Conservation (phyloP, 2,888 invertebrate genomes). For the Hirtodrosophila confusa region DNA sequence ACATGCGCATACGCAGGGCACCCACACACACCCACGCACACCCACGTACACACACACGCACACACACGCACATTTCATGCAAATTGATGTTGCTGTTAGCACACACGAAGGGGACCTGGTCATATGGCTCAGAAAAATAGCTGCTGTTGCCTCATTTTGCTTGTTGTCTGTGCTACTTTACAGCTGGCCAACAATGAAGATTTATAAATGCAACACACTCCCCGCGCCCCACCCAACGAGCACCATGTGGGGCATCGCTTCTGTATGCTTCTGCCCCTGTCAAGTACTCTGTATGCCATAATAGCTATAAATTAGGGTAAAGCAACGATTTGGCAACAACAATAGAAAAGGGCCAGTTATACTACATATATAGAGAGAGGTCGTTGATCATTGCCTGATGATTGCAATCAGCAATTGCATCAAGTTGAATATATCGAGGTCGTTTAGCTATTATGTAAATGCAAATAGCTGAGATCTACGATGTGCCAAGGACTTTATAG, state of each 20-base stretch:
- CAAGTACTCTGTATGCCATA: constrained; percentile 66
- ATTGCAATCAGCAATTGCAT: constrained; percentile 37
- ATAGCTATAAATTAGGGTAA: constrained; percentile 75
- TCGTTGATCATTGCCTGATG: constrained; percentile 56
- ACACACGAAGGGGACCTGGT: constrained; percentile 39
- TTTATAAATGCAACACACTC: constrained; percentile 65
- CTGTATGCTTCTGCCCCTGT: constrained; percentile 45
- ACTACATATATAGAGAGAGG: constrained; percentile 17
- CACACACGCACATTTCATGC: constrained; percentile 57
- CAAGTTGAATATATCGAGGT: constrained; percentile 25
- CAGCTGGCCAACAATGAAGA: constrained; percentile 74
- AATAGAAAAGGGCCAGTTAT: constrained; percentile 46
- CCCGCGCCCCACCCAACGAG: constrained; percentile 7
- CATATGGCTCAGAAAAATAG: constrained; percentile 57
- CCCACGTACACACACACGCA: constrained; percentile 16
- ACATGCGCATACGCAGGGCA: constrained; percentile 55
- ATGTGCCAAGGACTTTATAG: no score
- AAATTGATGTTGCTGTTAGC: constrained; percentile 77
- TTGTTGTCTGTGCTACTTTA: constrained; percentile 78
- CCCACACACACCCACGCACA: constrained; percentile 27
- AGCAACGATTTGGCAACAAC: constrained; percentile 67
- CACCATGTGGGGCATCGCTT: constrained; percentile 41
- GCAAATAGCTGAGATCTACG: neutral
- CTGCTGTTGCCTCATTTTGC: constrained; percentile 58
- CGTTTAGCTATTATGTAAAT: constrained; percentile 9